phyloP scores from a whole-genome alignment of 1,140 invertebrate genomes.

The Brachionus asplanchnoidis region DNA sequence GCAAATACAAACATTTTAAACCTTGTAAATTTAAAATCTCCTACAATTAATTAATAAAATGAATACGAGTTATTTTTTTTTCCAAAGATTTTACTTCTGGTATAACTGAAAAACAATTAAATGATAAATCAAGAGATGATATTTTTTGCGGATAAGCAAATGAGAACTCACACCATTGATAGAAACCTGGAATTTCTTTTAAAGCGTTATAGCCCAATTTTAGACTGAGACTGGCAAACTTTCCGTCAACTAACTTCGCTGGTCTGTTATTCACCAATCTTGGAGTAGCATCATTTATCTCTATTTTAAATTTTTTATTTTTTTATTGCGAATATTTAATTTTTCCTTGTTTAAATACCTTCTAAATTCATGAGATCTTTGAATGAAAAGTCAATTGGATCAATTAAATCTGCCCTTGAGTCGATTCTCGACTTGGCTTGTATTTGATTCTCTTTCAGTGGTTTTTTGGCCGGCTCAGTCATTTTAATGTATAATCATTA shows the following conservation, averaged over 20 bases:
- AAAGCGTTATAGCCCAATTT: constrained; percentile 35
- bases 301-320: not conserved
- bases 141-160: constrained; percentile 12
- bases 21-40: constrained; percentile 19
- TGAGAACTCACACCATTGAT: constrained; percentile 16
- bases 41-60: not conserved
- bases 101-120: constrained; percentile 18
- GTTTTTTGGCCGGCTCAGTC: constrained; percentile 3
- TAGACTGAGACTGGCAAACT: constrained; percentile 10
- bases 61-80: not conserved
- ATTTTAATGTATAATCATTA: not conserved
- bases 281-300: not conserved
- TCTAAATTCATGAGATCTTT: constrained; percentile 37
- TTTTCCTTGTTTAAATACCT: not conserved
- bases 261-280: constrained; percentile 10
- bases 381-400: constrained; percentile 41
- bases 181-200: constrained; percentile 28
- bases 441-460: not conserved
- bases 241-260: constrained; percentile 14
- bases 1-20: constrained; percentile 29
- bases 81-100: constrained; percentile 17
- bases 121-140: constrained; percentile 32
- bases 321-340: not conserved
- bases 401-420: constrained; percentile 17
- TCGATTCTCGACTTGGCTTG: not conserved